Base-by-base conservation (phyloP, 2,888 invertebrate species). In the Agrilus biguttatus region DNA sequence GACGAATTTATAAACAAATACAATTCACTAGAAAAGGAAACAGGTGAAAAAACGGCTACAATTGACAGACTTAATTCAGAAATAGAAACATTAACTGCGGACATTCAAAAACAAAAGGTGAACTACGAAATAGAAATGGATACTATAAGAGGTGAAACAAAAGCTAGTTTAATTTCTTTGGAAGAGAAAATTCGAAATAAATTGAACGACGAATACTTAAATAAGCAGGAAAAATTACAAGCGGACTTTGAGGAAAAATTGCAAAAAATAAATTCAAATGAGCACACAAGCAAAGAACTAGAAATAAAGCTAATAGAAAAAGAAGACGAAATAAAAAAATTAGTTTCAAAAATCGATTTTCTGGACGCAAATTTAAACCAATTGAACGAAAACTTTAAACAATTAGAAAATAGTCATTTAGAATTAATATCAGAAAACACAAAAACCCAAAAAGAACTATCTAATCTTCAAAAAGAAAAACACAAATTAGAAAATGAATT, bases 251-350 rank as follows among this genome's bases (percentile, higher is more conserved):
- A 53, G 23, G 39, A 41, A 14, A 62, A 59, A 50, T 23, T 62
- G 10, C 49, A 52, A 32, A 55, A 55, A 42, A 40, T 61, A 13
- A 46, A 54, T 3, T 45, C 50, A 13, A 56, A 48, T 34, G 50
- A 54, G 23, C 46, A 51, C 8, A 54, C 48, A 14, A 23, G 48
- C 2, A 65, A 65, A 51, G 71, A 73, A 46, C 49, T 71, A 38
- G 70, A 74, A 49, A 59, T 63, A 47, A 70, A 71, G 59, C 61
- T 64, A 37, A 65, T 70, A 51, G 69, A 71, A 56, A 69, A 65
- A 40, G 68, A 71, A 46, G 61, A 65, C 42, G 59, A 69, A 42
- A 65, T 68, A 43, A 56, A 56, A 41, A 62, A 54, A 35, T 53
- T 62, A 35, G 57, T 55, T 46, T 58, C 59, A 10, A 63, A 72